Evolutionary conservation across 2,888 invertebrate genomes (phyloP).

Genomic region (Zygothrica quintamaculata): DNA sequence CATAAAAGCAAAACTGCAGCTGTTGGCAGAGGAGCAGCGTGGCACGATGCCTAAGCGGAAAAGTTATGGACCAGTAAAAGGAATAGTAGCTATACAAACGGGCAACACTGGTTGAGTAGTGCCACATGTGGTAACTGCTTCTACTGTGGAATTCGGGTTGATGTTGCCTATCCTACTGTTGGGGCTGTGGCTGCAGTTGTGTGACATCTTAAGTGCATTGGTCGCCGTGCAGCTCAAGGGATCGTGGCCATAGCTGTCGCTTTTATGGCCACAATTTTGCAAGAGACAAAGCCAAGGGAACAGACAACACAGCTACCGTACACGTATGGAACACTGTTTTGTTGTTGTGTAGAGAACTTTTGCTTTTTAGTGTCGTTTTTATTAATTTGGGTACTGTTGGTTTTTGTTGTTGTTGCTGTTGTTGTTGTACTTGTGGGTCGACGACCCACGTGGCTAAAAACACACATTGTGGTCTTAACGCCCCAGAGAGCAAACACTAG

Average conservation of each 20-base stretch:
- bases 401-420: too few relatives aligned
- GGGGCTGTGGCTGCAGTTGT: slow-evolving; percentile 38
- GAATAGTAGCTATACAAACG: slow-evolving; percentile 2
- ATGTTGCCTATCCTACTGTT: slow-evolving; percentile 12
- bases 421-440: slow-evolving; percentile 18
- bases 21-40: slow-evolving; percentile 25
- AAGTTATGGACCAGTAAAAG: slow-evolving; percentile 55
- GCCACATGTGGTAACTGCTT: slow-evolving; percentile 62
- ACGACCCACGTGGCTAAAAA: slow-evolving; percentile 38
- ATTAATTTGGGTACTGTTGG: slow-evolving; percentile 51
- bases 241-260: slow-evolving; percentile 38
- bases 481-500: slow-evolving; percentile 18
- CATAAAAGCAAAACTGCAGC: slow-evolving; percentile 54
- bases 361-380: slow-evolving; percentile 47
- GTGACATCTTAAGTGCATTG: slow-evolving; percentile 77
- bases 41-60: slow-evolving; percentile 9
- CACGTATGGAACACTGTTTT: slow-evolving; percentile 17
- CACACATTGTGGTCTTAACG: slow-evolving; percentile 54
- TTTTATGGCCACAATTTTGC: slow-evolving; percentile 66
- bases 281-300: slow-evolving; percentile 45
- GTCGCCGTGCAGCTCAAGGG: slow-evolving; percentile 14
- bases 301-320: neutral
- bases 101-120: slow-evolving; percentile 27
- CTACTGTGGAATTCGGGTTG: slow-evolving; percentile 11
- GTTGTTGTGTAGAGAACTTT: slow-evolving; percentile 20